Evolutionary conservation across 1,140 invertebrate species (phyloP).

Genomic region (Aphelenchoides avenae): DNA sequence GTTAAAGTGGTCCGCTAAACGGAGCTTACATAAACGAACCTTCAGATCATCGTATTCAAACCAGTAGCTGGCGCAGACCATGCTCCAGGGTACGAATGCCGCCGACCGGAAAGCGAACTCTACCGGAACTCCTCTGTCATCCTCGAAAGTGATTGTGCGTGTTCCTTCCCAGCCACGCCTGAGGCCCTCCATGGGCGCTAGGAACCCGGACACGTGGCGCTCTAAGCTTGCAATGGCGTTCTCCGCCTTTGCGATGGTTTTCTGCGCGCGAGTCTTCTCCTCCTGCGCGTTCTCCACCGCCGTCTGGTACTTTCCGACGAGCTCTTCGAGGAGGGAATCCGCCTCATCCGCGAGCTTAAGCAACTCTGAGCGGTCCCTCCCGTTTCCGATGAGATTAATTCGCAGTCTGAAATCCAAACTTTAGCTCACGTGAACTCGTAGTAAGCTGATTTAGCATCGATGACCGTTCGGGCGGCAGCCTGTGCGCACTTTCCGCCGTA

Average conservation of each 20-base stretch:
- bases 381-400: slow-evolving; percentile 67
- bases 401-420: slow-evolving; percentile 61
- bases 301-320: slow-evolving; percentile 71
- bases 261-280: slow-evolving; percentile 69
- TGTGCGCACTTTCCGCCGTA: too few relatives aligned
- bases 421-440: not conserved
- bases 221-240: slow-evolving; percentile 78
- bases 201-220: slow-evolving; percentile 56
- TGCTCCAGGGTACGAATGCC: too few relatives aligned
- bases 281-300: slow-evolving; percentile 68
- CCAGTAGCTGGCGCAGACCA: too few relatives aligned
- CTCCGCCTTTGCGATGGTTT: slow-evolving; percentile 71
- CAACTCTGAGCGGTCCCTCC: slow-evolving; percentile 67
- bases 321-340: slow-evolving; percentile 70
- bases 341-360: slow-evolving; percentile 71
- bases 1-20: too few relatives aligned
- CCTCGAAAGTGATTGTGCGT: too few relatives aligned
- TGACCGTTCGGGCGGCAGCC: too few relatives aligned
- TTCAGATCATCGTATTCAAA: too few relatives aligned
- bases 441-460: too few relatives aligned
- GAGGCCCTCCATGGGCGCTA: slow-evolving; percentile 63
- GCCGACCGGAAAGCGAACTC: too few relatives aligned
- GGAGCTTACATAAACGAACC: too few relatives aligned
- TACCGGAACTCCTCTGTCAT: too few relatives aligned
- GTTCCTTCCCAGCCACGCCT: slow-evolving; percentile 63